Conservation (phyloP, 1,140 invertebrate species). For the Philaenus spumarius region DNA sequence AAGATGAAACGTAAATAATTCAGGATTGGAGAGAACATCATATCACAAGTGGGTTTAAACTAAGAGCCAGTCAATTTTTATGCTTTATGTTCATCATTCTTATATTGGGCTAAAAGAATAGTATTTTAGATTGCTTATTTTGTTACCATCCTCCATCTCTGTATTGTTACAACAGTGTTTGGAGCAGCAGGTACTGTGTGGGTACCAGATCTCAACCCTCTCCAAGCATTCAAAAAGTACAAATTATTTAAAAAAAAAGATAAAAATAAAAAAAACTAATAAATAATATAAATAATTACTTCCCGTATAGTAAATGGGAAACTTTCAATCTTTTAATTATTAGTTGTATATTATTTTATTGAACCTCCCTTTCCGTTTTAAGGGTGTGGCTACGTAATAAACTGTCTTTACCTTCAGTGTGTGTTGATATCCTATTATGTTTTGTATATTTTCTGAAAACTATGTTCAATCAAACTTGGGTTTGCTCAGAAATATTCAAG, state of each 20-base stretch:
- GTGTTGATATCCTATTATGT: too few relatives aligned
- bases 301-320: not conserved
- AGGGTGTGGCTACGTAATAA: not conserved
- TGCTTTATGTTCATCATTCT: too few relatives aligned
- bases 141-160: not conserved
- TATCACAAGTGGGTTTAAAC: too few relatives aligned
- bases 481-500: too few relatives aligned
- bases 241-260: not conserved
- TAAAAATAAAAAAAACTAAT: not conserved
- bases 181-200: not conserved
- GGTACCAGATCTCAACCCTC: constrained; percentile 4
- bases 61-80: too few relatives aligned
- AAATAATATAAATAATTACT: not conserved
- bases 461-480: too few relatives aligned
- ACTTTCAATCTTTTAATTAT: not conserved
- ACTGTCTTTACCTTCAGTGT: not conserved
- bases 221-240: constrained; percentile 4
- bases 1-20: too few relatives aligned
- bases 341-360: not conserved
- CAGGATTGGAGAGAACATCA: too few relatives aligned
- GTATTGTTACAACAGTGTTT: not conserved
- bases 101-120: not conserved
- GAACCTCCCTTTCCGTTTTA: not conserved
- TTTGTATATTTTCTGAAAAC: too few relatives aligned
- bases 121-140: not conserved